Percentiles rank a stretch among this genome's conserved stretches.
These are phyloP conservation scores for Deroplatys truncata DNA, from an alignment of 2,888 invertebrate species.

Conservation along the genomic window DNA sequence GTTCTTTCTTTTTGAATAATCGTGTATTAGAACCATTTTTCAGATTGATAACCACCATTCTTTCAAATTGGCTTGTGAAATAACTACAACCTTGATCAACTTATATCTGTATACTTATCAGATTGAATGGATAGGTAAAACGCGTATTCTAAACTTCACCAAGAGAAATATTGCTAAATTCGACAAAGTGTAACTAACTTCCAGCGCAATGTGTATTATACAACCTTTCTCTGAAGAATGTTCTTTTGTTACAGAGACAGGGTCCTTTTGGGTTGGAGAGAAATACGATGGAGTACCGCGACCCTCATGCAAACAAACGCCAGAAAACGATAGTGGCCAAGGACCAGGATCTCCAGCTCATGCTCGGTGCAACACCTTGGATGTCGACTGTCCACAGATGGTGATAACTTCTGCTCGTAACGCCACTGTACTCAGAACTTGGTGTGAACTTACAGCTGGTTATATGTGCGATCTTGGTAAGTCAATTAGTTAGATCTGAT, in stretches of 20 bases:
- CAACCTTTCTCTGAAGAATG: not conserved
- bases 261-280: not conserved
- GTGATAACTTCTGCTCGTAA: not conserved
- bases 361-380: not conserved
- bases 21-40: too few species aligned
- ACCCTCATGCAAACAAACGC: not conserved
- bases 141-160: too few species aligned
- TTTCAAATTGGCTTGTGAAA: too few species aligned
- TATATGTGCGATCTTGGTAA: not conserved
- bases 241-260: not conserved
- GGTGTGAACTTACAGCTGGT: not conserved
- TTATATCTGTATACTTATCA: too few species aligned
- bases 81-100: too few species aligned
- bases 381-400: constrained; percentile 3
- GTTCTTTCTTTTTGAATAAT: too few species aligned
- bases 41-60: too few species aligned
- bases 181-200: too few species aligned
- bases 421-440: not conserved
- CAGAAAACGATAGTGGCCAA: not conserved
- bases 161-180: too few species aligned
- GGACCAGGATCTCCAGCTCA: not conserved
- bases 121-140: too few species aligned
- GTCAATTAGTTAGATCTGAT: not conserved
- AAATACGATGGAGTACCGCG: not conserved
- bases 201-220: too few species aligned